phyloP scores from a whole-genome alignment of 2,113 vertebrate species.

The Papio anubis region DNA sequence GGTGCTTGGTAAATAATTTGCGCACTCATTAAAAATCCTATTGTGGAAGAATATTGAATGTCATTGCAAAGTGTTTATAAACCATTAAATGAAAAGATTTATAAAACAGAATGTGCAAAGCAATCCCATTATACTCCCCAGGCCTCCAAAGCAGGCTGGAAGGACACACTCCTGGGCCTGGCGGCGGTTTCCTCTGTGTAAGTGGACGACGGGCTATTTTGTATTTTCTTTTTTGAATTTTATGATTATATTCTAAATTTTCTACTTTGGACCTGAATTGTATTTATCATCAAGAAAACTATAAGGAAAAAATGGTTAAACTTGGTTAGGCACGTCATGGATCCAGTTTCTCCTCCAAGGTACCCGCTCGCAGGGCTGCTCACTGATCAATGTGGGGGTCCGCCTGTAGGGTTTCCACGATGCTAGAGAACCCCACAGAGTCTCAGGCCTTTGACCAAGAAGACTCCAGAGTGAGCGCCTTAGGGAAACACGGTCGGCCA shows the following conservation, averaged over 20 bases:
- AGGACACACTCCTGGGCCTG: background rate
- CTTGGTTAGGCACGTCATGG: background rate
- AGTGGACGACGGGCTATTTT: rapidly evolving
- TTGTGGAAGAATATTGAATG: background rate
- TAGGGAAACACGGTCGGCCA: background rate
- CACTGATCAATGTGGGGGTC: rapidly evolving
- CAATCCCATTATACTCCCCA: background rate
- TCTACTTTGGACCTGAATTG: background rate
- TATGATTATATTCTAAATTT: background rate
- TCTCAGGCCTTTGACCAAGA: background rate
- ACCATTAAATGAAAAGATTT: background rate
- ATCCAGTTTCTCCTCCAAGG: rapidly evolving
- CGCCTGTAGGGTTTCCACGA: rapidly evolving
- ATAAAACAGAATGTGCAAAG: rapidly evolving
- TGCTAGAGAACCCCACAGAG: no score
- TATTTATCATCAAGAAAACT: background rate
- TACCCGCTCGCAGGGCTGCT: no score
- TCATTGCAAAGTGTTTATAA: background rate
- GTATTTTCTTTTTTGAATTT: background rate
- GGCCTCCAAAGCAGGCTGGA: no score
- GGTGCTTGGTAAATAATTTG: slow-evolving; percentile 51
- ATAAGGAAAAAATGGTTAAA: background rate
- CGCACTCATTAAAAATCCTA: slow-evolving; percentile 11
- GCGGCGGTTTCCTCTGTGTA: background rate
- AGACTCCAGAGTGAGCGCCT: background rate